These are phyloP conservation scores for Bombus picipes DNA, from an alignment of 1,140 invertebrate species.

Conservation along the genomic window DNA sequence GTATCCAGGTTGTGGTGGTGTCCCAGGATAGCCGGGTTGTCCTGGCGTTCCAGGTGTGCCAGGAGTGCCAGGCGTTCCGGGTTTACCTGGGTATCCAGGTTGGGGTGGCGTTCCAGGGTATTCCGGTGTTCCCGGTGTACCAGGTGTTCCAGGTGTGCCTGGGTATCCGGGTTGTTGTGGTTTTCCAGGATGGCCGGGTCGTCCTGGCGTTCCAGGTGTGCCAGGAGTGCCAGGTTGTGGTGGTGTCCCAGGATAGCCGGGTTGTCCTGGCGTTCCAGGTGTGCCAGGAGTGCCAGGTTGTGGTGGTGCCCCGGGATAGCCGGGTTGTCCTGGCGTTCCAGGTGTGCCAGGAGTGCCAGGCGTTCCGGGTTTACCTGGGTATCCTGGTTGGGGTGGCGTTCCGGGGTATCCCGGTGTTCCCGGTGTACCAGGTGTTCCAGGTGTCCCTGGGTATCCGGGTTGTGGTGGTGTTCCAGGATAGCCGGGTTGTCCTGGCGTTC, in stretches of 20 bases:
- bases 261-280: rapidly evolving
- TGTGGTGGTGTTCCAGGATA: background rate
- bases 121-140: constrained; percentile 55
- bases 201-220: constrained; percentile 71
- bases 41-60: constrained; percentile 69
- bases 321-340: background rate
- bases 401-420: no score
- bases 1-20: constrained; percentile 62
- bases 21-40: constrained; percentile 70
- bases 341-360: constrained; percentile 69
- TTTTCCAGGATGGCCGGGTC: constrained; percentile 70
- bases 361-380: background rate
- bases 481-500: constrained; percentile 7
- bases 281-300: constrained; percentile 39
- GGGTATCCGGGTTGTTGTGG: constrained; percentile 70
- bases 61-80: background rate
- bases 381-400: background rate
- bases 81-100: background rate
- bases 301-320: rapidly evolving
- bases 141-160: constrained; percentile 70
- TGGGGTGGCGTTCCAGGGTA: background rate
- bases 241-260: no score
- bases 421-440: constrained; percentile 55
- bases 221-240: background rate
- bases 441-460: background rate